Evolutionary conservation across 1,140 invertebrate species (phyloP), one percentile per base, ranked within the genome.

Genomic region (Halyomorpha halys): DNA sequence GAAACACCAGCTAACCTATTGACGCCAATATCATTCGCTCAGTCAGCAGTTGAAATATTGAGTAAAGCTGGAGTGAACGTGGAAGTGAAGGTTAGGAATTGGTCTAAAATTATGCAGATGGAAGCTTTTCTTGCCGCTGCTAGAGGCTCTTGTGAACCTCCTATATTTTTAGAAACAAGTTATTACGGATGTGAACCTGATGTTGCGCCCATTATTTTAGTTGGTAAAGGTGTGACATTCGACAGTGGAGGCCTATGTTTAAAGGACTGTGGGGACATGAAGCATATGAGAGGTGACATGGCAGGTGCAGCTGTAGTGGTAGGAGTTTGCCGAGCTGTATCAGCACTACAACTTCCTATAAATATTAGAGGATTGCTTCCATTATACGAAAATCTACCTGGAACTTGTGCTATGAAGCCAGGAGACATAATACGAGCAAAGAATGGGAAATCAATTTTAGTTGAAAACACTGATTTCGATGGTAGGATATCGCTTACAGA

Each of bases 381-480:
- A n/a, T 70, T 86, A 8, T 78, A 76, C 72, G 83, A 85, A 72
- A 84, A 85, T 71, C 78, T 85, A 76, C 80, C 81, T 2, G 79
- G 82, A 66, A 79, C 81, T 34, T 73, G 71, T 27, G 82, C 83
- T 8, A 81, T 78, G 65, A 80, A 81, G 70, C 82, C 83, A 18
- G 82, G 83, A 11, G 83, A 85, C 74, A 82, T 86, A 13, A 78
- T 85, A 15, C 78, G 73, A 34, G 80, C 82, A 21, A 78, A 79
- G 74, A 85, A 83, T 73, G 83, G 82, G 14, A 85, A 84, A 73
- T 80, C 79, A 21, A 83, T 86, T 64, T 78, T 83, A 65, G 74
- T 85, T 62, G 79, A 84, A 69, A 81, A 83, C 63, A 85, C 84
- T 18, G 83, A 85, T 75, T 82, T 82, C 18, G 83, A 84, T 66